These are phyloP conservation scores for Circaetus cinerascens DNA, from an alignment of 2,113 vertebrate species.

Conservation along the genomic window DNA sequence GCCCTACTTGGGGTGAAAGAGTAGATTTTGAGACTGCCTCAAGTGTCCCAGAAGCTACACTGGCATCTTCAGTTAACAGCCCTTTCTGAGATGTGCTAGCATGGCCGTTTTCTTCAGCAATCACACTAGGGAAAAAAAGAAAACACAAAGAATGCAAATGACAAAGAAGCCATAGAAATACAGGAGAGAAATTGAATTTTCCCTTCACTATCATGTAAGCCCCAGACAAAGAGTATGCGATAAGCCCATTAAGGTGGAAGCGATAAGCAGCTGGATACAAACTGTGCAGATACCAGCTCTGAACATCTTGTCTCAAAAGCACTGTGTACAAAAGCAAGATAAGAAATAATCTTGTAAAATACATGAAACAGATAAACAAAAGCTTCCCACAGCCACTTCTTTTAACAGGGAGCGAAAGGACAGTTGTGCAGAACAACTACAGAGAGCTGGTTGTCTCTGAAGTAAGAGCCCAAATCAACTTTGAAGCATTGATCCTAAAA, in stretches of 20 bases:
- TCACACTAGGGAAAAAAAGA: slow-evolving; percentile 55
- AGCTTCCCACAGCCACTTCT: neutral
- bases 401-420: neutral
- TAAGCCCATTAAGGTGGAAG: slow-evolving; percentile 26
- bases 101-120: slow-evolving; percentile 81
- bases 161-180: neutral
- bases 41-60: neutral
- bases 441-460: neutral
- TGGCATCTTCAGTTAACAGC: slow-evolving; percentile 67
- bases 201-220: neutral
- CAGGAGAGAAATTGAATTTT: neutral
- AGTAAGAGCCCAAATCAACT: neutral
- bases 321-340: neutral
- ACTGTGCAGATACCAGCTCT: neutral
- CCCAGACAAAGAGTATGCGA: neutral
- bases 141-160: slow-evolving; percentile 9
- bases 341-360: slow-evolving; percentile 42
- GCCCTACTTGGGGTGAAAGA: slow-evolving; percentile 34
- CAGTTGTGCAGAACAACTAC: neutral
- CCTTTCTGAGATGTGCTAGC: slow-evolving; percentile 68
- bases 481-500: neutral
- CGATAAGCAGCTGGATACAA: slow-evolving; percentile 23
- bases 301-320: slow-evolving; percentile 4
- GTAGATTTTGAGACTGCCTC: slow-evolving; percentile 71
- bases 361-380: slow-evolving; percentile 28